A percentile compares a stretch with the other conserved stretches of the same genome.
phyloP scores from a whole-genome alignment of 2,888 invertebrate genomes.

The Eueremaeus valkanovi region DNA sequence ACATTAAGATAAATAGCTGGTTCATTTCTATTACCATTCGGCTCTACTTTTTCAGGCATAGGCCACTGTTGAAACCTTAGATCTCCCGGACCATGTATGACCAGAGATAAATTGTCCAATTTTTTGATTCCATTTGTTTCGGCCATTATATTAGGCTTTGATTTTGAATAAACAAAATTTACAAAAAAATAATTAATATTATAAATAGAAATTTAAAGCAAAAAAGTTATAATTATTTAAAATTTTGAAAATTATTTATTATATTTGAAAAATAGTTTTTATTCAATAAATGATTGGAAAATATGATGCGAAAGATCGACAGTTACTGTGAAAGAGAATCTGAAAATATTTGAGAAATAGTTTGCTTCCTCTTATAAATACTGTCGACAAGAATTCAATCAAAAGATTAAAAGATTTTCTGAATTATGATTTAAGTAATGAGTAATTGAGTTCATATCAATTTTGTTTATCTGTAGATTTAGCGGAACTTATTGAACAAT shows the following conservation, averaged over 20 bases:
- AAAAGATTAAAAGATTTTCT: not conserved
- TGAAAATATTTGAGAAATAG: not conserved
- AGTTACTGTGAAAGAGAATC: not conserved
- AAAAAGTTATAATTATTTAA: not conserved
- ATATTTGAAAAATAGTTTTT: too few relatives aligned
- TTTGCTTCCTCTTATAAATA: not conserved
- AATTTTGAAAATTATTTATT: not conserved
- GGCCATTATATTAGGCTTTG: not conserved
- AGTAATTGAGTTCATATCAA: not conserved
- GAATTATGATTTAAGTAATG: not conserved
- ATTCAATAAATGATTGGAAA: too few relatives aligned
- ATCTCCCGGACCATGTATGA: not conserved
- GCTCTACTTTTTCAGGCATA: constrained; percentile 1
- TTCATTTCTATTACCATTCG: not conserved
- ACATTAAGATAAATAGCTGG: not conserved
- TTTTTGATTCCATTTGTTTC: not conserved
- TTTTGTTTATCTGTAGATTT: not conserved
- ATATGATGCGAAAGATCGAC: too few relatives aligned
- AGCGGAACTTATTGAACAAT: not conserved
- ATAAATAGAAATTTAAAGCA: too few relatives aligned
- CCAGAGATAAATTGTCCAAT: constrained; percentile 5
- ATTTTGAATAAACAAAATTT: not conserved
- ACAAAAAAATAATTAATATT: not conserved
- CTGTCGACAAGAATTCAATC: not conserved
- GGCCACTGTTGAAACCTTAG: constrained; percentile 4